Evolutionary conservation across 2,888 invertebrate species (phyloP), one percentile per base, ranked within the genome.

Genomic region (Branchipolynoe longqiensis): DNA sequence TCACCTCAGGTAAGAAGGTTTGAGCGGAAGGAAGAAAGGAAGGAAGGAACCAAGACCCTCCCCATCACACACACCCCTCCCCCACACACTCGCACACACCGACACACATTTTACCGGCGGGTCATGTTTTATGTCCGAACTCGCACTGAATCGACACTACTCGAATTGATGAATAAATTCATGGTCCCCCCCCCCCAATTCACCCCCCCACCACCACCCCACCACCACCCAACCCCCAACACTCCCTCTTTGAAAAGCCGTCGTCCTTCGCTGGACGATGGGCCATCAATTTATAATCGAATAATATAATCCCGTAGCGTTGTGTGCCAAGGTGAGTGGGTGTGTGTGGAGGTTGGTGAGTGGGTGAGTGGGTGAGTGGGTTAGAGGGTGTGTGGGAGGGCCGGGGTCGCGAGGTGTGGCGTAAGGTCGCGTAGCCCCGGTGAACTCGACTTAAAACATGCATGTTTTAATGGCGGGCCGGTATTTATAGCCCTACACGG

Each of bases 61-160:
- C n/a, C n/a, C n/a, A n/a, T n/a, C n/a, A n/a, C n/a, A n/a, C n/a
- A n/a, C n/a, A n/a, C n/a, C n/a, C n/a, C n/a, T n/a, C n/a, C n/a
- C n/a, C n/a, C n/a, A n/a, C n/a, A n/a, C n/a, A n/a, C n/a, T n/a
- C n/a, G n/a, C n/a, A n/a, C n/a, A n/a, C n/a, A n/a, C n/a, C n/a
- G n/a, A n/a, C n/a, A n/a, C 58, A 58, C n/a, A n/a, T 58, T 58
- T 58, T 58, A 58, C 25, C 22, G 12, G 12, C 33, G 3, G 38
- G 69, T 69, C 69, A 69, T 69, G 69, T 69, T 69, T 69, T 69
- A 69, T 69, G 69, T 69, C 69, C 69, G n/a, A 38, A 69, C 69
- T 69, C 38, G 69, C 69, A 69, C 69, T 69, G 38, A 69, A 33
- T 69, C 69, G 69, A 69, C 69, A 69, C 69, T n/a, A n/a, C n/a